Conservation (phyloP, 2,797 vertebrate species). For the Dicrostonyx torquatus region DNA sequence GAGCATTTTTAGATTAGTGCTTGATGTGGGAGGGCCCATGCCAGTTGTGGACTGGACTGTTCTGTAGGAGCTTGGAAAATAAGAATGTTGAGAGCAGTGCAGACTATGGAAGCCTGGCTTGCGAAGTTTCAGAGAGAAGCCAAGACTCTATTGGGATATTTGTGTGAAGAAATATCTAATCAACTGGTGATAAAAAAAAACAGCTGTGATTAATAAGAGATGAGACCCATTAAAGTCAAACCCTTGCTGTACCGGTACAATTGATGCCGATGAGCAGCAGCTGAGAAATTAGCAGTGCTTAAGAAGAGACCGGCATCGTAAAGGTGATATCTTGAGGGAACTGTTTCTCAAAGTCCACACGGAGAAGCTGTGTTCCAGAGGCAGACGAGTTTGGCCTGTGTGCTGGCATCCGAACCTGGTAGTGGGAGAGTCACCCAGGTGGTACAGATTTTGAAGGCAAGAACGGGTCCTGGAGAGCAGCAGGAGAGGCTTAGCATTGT, state of each 20-base stretch:
- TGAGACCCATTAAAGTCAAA: background rate
- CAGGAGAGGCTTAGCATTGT: no score
- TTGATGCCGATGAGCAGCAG: background rate
- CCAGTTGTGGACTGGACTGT: no score
- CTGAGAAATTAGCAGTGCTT: background rate
- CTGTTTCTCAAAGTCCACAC: background rate
- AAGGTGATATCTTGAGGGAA: background rate
- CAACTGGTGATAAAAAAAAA: background rate
- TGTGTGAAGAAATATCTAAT: background rate
- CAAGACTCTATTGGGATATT: background rate
- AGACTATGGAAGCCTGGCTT: background rate
- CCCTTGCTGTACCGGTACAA: background rate
- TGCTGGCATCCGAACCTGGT: no score
- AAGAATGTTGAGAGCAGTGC: background rate
- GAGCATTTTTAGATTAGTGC: background rate
- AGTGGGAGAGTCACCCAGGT: background rate
- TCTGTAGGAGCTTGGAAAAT: background rate
- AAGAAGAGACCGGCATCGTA: background rate
- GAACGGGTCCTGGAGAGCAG: background rate
- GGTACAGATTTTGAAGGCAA: background rate
- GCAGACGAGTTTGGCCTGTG: no score
- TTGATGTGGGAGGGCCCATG: background rate
- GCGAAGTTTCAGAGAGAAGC: background rate
- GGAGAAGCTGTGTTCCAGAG: background rate
- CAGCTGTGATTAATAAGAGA: background rate